Evolutionary conservation across 2,797 vertebrate species (phyloP).

Genomic region (Poecilia velifera): DNA sequence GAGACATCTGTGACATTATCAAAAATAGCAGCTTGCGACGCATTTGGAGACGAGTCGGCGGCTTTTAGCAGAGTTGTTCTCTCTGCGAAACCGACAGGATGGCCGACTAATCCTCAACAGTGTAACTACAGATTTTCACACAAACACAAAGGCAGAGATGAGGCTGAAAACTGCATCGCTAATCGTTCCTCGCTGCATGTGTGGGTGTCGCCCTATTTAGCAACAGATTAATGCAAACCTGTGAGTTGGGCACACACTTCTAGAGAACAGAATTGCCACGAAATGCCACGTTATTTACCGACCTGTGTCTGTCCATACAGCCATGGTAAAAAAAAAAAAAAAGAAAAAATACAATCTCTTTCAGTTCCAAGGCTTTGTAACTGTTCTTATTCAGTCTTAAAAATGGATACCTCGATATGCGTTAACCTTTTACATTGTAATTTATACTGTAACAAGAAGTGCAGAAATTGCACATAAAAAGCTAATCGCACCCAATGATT

Average conservation of each 20-base stretch:
- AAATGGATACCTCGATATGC: neutral
- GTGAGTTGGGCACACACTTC: constrained; percentile 28
- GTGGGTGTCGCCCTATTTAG: constrained; percentile 52
- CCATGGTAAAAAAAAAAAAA: neutral
- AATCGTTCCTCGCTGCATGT: constrained; percentile 52
- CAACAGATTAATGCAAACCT: constrained; percentile 56
- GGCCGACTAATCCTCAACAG: constrained; percentile 46
- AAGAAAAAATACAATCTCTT: neutral
- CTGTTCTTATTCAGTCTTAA: neutral
- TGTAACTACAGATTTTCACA: constrained; percentile 47
- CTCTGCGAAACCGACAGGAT: constrained; percentile 45
- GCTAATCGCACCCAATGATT: neutral
- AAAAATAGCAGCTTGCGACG: constrained; percentile 47
- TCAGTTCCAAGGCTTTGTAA: neutral
- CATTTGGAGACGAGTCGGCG: constrained; percentile 33
- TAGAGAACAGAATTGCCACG: constrained; percentile 7
- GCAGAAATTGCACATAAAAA: neutral
- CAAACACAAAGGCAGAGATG: constrained; percentile 27
- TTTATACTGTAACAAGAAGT: too few relatives aligned
- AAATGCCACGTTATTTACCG: constrained; percentile 36
- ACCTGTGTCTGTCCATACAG: neutral
- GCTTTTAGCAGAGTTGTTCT: constrained; percentile 37
- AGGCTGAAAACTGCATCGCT: constrained; percentile 19
- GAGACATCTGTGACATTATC: constrained; percentile 43
- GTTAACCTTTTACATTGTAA: neutral